Base-by-base conservation (phyloP, 1,140 invertebrate species). In the Ceratina japonica region DNA sequence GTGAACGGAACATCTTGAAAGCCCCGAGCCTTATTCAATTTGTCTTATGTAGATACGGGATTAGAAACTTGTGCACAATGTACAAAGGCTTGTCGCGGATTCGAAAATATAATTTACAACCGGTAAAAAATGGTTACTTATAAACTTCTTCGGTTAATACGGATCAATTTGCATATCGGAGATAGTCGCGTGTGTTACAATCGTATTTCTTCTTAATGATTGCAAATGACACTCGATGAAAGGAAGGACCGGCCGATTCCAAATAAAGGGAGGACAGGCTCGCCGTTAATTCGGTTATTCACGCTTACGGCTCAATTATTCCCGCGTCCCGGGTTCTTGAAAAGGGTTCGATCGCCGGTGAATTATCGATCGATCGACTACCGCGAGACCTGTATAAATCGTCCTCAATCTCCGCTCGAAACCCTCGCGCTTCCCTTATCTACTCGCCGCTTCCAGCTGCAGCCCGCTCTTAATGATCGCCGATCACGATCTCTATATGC, bases 301-400 rank as follows among this genome's bases (percentile, higher is more conserved):
- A 22, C 10, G 2, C 59, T 8, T 72, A 83, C 58, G 24, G 64
- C 69, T 80, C 78, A 80, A 66, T 80, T 80, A 75, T 75, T 80
- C 61, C 37, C 20, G 24, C 16, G 70, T 24, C 54, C 54, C 37
- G 58, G 58, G 13, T 69, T 31, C 44, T 44, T 75, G 69, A 77
- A 61, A 71, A 63, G 70, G 63, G 64, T 71, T 74, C 70, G 70
- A 78, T 78, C 62, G 16, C 16, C 16, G 44, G n/a, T 27, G 75
- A 24, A 83, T 79, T 75, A 66, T 70, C 73, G 72, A 68, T 74
- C 76, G 51, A 76, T 72, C 80, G 59, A 68, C 31, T 65, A 75
- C 54, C 37, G 56, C 58, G 72, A 70, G 37, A 44, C 58, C 70
- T 3, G 68, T 76, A 66, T 75, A 84, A 80, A 72, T 82, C 56